phyloP scores from a whole-genome alignment of 2,797 vertebrate species.

The Coregonus ussuriensis region DNA sequence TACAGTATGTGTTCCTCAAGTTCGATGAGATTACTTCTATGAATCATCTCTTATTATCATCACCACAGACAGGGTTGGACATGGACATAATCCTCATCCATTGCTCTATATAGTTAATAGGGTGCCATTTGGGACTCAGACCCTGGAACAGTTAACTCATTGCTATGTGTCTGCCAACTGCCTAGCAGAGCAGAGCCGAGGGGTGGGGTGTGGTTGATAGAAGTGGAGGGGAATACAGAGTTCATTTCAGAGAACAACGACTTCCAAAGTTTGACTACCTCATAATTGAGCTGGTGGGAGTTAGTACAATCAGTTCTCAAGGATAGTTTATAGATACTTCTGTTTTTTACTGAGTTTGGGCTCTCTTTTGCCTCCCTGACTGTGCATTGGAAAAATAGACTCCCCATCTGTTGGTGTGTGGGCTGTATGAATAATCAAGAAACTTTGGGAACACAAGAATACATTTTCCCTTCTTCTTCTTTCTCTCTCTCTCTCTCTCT shows the following conservation, averaged over 20 bases:
- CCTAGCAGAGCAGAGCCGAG: background rate
- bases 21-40: too few species aligned
- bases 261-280: slow-evolving; percentile 55
- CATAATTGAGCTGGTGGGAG: slow-evolving; percentile 64
- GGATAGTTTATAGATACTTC: slow-evolving; percentile 44
- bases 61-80: slow-evolving; percentile 26
- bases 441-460: slow-evolving; percentile 51
- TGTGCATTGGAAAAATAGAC: slow-evolving; percentile 18
- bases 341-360: slow-evolving; percentile 19
- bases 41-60: too few species aligned
- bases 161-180: slow-evolving; percentile 41
- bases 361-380: slow-evolving; percentile 35
- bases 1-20: too few species aligned
- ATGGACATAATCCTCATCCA: slow-evolving; percentile 23
- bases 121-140: background rate
- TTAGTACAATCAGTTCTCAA: slow-evolving; percentile 39
- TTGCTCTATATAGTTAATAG: slow-evolving; percentile 3
- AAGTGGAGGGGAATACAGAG: background rate
- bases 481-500: background rate
- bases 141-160: slow-evolving; percentile 33
- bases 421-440: slow-evolving; percentile 51
- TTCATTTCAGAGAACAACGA: slow-evolving; percentile 24
- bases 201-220: background rate
- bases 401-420: slow-evolving; percentile 46
- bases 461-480: slow-evolving; percentile 5